These are phyloP conservation scores for Neodon shergylaensis DNA, from an alignment of 2,113 vertebrate genomes.

Conservation along the genomic window DNA sequence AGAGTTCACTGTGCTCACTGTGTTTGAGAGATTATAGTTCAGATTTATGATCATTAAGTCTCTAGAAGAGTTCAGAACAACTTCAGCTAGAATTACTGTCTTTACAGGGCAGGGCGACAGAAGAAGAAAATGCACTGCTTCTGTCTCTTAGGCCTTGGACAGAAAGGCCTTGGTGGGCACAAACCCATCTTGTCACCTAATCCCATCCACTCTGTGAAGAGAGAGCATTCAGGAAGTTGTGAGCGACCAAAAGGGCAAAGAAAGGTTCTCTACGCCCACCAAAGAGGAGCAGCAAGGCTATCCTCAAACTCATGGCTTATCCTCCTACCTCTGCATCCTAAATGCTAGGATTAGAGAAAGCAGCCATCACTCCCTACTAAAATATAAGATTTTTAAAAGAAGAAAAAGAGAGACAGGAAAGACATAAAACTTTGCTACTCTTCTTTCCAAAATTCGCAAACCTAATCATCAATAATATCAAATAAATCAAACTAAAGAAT, in stretches of 20 bases:
- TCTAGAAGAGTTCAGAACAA: background rate
- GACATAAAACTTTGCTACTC: background rate
- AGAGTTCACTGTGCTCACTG: background rate
- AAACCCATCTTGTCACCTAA: background rate
- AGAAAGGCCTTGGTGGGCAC: background rate
- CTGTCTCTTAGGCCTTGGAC: background rate
- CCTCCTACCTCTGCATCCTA: background rate
- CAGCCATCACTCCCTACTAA: too few species aligned
- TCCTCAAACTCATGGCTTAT: background rate
- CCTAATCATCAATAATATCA: background rate
- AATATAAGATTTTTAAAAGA: background rate
- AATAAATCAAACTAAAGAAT: background rate
- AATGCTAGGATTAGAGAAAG: background rate
- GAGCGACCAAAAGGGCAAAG: background rate
- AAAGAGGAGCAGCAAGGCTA: background rate
- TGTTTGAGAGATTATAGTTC: background rate
- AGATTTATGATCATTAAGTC: background rate
- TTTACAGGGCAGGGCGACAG: too few species aligned
- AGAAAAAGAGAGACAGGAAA: background rate
- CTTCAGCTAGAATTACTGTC: background rate
- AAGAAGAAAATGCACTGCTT: background rate
- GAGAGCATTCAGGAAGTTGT: background rate
- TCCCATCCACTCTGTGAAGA: background rate
- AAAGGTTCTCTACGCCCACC: too few species aligned
- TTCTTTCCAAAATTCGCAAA: background rate